Conservation (phyloP, 2,888 invertebrate species). For the Calameuta filiformis region DNA sequence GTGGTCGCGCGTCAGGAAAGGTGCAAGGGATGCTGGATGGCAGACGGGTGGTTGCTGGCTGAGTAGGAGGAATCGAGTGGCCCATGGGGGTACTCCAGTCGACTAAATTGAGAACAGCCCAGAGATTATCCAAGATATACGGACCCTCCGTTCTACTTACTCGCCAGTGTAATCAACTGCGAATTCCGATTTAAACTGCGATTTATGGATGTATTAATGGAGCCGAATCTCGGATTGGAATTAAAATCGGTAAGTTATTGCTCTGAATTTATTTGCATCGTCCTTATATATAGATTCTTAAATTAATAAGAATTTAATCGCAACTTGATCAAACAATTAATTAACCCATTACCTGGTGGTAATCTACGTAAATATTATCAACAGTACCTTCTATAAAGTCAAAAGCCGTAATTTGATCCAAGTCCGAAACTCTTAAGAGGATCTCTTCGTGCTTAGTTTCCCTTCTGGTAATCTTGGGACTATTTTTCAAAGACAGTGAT, state of each 20-base stretch:
- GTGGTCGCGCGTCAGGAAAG: neutral
- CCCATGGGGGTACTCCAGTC: constrained; percentile 48
- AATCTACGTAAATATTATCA: neutral
- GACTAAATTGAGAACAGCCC: constrained; percentile 49
- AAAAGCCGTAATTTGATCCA: neutral
- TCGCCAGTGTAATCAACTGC: constrained; percentile 34
- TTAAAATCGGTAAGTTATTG: neutral
- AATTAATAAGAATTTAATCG: neutral
- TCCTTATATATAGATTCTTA: neutral
- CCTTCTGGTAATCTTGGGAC: neutral
- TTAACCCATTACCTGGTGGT: neutral
- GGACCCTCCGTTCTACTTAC: constrained; percentile 10
- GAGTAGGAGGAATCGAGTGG: constrained; percentile 44
- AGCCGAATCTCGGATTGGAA: neutral
- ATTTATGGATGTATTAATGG: constrained; percentile 26
- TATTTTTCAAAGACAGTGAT: neutral
- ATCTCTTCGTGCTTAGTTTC: neutral
- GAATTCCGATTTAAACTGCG: constrained; percentile 27
- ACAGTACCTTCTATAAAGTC: neutral
- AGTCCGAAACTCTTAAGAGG: neutral
- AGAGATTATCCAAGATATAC: constrained; percentile 52
- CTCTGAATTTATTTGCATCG: neutral
- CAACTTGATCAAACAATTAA: neutral
- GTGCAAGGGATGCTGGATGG: neutral
- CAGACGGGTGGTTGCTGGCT: neutral